Base-by-base conservation (phyloP, 2,113 vertebrate genomes). In the Macroglossus sobrinus region DNA sequence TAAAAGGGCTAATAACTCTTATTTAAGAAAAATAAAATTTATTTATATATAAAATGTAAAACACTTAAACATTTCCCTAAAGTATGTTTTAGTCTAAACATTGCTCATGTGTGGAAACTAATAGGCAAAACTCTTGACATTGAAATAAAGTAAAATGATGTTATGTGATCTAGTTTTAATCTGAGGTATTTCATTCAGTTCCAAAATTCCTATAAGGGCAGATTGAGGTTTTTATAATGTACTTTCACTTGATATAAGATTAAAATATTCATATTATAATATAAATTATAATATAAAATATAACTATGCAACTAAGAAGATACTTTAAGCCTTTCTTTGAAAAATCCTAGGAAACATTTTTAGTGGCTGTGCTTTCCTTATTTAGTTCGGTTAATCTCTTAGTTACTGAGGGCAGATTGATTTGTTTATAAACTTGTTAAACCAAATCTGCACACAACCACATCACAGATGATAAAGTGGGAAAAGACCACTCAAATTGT, bases 391-490 rank as follows among this genome's bases (percentile, higher is more conserved):
- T 85, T 96, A 95, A 96, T 94, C 78, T 91, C 59, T 79, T 81
- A 75, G 50, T 92, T 94, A 85, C 88, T 78, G 94, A 92, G 43
- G 50, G 72, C 87, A 96, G 93, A 97, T 84, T 96, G 95, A 96
- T 90, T 94, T 96, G 94, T 96, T 97, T 97, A 98, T 96, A 95
- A 97, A 96, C 89, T 97, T 94, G 75, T 96, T 94, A 96, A 96
- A 84, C 69, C 38, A 74, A 80, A 97, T 97, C 89, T 93, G 84
- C 81, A 90, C 78, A 96, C 64, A 89, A 94, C 95, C 89, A 95
- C 96, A 97, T 97, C 91, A 95, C 40, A 94, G 96, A 96, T 78
- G 72, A 92, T 90, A 90, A 89, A 97, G 95, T 95, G 93, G 79
- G 89, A 89, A 96, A 93, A 97, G 84, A 84, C 53, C 94, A 63